Conservation (phyloP, 64 coral and sea anemone species). For the Catalaphyllia jardinei region DNA sequence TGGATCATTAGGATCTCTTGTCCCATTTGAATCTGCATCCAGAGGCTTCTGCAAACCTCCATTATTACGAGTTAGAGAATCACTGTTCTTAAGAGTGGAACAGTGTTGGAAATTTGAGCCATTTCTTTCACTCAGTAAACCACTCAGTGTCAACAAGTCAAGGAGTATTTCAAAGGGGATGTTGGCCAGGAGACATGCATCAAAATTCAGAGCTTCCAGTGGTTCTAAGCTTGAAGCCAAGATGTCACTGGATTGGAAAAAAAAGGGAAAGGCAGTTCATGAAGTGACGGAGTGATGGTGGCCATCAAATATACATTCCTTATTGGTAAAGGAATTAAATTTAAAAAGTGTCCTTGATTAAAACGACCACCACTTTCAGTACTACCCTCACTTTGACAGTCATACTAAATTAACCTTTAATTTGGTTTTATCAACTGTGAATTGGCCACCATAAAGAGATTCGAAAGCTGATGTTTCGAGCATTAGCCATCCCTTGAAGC, state of each 20-base stretch:
- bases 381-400: too few relatives aligned
- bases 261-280: neutral
- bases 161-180: conserved; percentile 60
- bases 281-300: too few relatives aligned
- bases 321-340: too few relatives aligned
- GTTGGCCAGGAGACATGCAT: conserved; percentile 54
- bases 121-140: conserved; percentile 34
- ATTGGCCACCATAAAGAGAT: too few relatives aligned
- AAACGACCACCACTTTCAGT: neutral
- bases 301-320: too few relatives aligned
- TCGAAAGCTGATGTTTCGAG: too few relatives aligned
- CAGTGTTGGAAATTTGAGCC: neutral
- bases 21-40: neutral
- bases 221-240: conserved; percentile 74
- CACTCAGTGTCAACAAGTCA: conserved; percentile 73
- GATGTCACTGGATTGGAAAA: conserved; percentile 56
- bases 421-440: too few relatives aligned
- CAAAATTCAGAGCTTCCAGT: conserved; percentile 55
- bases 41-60: neutral
- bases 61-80: too few relatives aligned
- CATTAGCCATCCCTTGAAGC: too few relatives aligned
- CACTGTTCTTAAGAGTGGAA: neutral
- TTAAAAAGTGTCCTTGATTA: too few relatives aligned
- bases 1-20: neutral
- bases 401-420: too few relatives aligned